Evolutionary conservation across 2,888 invertebrate species (phyloP).

Genomic region (Helicoverpa assulta): DNA sequence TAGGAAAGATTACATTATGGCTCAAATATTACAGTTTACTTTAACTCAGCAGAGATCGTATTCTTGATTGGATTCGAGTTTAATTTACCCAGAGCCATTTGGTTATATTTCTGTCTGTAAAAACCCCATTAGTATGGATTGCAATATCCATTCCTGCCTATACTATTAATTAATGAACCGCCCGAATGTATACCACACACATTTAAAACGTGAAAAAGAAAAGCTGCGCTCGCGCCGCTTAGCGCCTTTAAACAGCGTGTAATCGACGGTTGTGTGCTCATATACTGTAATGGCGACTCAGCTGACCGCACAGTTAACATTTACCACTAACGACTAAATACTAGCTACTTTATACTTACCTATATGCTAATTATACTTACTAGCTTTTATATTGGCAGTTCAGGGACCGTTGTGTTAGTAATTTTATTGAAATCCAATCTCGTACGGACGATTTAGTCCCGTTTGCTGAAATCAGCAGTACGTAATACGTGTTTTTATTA

Average conservation of each 20-base stretch:
- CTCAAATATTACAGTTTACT: background rate
- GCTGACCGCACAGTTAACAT: constrained; percentile 51
- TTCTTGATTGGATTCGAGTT: background rate
- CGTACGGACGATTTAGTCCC: background rate
- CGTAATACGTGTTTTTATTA: background rate
- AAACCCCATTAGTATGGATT: background rate
- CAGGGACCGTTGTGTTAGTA: background rate
- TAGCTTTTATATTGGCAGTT: background rate
- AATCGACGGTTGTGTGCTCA: constrained; percentile 58
- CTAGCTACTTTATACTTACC: background rate
- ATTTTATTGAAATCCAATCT: background rate
- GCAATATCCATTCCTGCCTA: background rate
- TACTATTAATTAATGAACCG: background rate
- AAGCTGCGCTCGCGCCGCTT: constrained; percentile 45
- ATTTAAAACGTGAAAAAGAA: constrained; percentile 52
- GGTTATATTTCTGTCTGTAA: background rate
- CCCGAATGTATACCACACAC: constrained; percentile 14
- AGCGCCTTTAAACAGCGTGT: constrained; percentile 60
- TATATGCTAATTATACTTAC: background rate
- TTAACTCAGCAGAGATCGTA: too few species aligned
- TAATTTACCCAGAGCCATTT: background rate
- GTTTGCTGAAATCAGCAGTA: background rate
- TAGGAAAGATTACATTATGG: background rate
- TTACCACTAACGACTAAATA: constrained; percentile 36
- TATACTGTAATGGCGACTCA: constrained; percentile 39